Base-by-base conservation (phyloP, 2,888 invertebrate genomes). In the Linhomoeus sp. region DNA sequence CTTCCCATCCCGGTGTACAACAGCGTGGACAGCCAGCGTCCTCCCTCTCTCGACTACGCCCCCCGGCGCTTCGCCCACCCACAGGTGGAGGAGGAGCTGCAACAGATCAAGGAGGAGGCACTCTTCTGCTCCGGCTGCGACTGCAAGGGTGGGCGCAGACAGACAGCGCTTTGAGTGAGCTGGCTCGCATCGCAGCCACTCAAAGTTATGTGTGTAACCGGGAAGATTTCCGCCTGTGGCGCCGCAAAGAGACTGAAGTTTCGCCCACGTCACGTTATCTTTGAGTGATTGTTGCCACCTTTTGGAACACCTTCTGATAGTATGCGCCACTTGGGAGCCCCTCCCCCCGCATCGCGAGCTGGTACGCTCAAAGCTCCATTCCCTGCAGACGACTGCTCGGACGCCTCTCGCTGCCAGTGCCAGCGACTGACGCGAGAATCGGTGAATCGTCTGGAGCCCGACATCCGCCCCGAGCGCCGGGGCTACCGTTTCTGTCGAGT, bases 401-500 rank as follows among this genome's bases (percentile, higher is more conserved):
- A 59, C 43, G 26, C 54, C 14, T 7, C 26, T 12, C 53, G 44
- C 9, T 63, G 63, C 44, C 57, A 56, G 41, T 63, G 63, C 43
- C 61, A 56, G 46, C 49, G 50, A 43, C 49, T 63, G 46, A 59
- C 61, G 9, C 29, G 15, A 7, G 40, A 44, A 1, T 41, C 42
- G 12, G 40, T 55, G n/a, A 43, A 50, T 14, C 49, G 57, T 14
- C 47, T 56, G 36, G 46, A 50, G 23, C 38, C 46, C 12, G 35
- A 41, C 3, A 42, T 56, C n/a, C 43, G 53, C 19, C 50, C 52
- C 29, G 17, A 15, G n/a, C 3, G 9, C 9, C 3, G 19, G 26
- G 88, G 90, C 2, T 94, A 92, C 65, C 74, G 76, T 45, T 79
- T 82, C 66, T 77, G 83, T 55, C 70, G 88, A 19, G 70, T 81